Evolutionary conservation across 2,113 vertebrate genomes (phyloP), one percentile per base, ranked within the genome.

Genomic region (Silurus glanis): DNA sequence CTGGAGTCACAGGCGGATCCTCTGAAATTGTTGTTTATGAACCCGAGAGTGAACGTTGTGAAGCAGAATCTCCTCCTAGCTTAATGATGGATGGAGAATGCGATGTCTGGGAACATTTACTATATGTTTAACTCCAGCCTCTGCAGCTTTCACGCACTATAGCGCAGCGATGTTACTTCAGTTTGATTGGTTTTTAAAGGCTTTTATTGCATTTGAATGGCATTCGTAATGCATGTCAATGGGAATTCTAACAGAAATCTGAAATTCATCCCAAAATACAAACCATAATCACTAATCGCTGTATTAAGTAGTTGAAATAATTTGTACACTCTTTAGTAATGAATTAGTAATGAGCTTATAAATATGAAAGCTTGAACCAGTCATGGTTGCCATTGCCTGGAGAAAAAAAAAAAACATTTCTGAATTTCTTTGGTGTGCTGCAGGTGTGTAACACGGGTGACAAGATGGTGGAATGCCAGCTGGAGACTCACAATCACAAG

Each of bases 401-500:
- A 2, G 37, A 37, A 2, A 37, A 37, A 37, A 37, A 37, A 37
- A 37, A 37, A 19, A 21, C 3, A 0, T 19, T 6, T 71, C 7
- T 28, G 8, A 58, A 37, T 58, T 23, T 80, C 9, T 23, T 61
- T 75, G 25, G 2, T 25, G 13, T 83, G n/a, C 19, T 47, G 55
- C 89, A 99, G 98, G 98, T 99, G 14, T 97, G 95, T 85, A 97
- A 99, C 92, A 98, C 97, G 0, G 98, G 98, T 0, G 98, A 99
- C 92, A 99, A 99, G 94, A 99, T 99, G 98, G 98, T 99, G 47
- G 98, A 99, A 91, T 99, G 98, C 87, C 98, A 99, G 89, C 94
- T 99, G 71, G 98, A 99, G 91, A 99, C 98, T 6, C 98, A 99
- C 91, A 99, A 99, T 91, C 98, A 99, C 94, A 99, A 99, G 94